Percentiles rank a stretch among this genome's conserved stretches.
Conservation (phyloP, 2,888 invertebrate species). For the Lepidocyrtoides sp. region DNA sequence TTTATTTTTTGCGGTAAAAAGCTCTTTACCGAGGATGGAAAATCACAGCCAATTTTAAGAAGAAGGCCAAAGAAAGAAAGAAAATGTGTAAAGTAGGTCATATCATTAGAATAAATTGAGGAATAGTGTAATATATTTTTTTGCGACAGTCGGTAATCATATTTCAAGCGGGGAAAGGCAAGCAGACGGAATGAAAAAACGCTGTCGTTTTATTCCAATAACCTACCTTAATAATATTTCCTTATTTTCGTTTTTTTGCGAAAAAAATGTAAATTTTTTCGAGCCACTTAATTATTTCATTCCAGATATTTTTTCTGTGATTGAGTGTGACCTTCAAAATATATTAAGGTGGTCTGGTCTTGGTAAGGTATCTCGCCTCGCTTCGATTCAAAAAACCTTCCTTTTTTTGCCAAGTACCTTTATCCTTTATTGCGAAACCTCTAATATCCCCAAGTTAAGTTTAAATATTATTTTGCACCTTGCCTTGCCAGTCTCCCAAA, state of each 20-base stretch:
- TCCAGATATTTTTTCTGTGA: not conserved
- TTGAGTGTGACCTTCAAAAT: constrained; percentile 11
- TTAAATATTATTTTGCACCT: not conserved
- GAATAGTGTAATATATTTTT: too few species aligned
- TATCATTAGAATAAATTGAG: too few species aligned
- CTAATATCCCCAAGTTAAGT: not conserved
- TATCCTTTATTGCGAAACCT: not conserved
- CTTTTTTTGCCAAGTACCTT: not conserved
- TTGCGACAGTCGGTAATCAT: too few species aligned
- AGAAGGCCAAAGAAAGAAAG: too few species aligned
- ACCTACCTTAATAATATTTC: too few species aligned
- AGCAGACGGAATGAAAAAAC: not conserved
- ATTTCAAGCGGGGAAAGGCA: not conserved
- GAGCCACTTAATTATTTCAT: not conserved
- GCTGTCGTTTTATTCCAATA: too few species aligned
- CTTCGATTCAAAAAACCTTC: not conserved
- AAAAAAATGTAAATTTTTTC: not conserved
- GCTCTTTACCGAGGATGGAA: too few species aligned
- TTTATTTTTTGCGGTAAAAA: too few species aligned
- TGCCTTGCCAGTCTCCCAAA: not conserved
- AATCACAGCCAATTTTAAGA: too few species aligned
- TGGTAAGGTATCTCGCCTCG: too few species aligned
- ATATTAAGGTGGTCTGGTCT: not conserved
- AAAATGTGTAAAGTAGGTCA: too few species aligned
- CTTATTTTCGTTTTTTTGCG: too few species aligned